phyloP scores from a whole-genome alignment of 2,888 invertebrate genomes.

The Cheilosia variabilis region DNA sequence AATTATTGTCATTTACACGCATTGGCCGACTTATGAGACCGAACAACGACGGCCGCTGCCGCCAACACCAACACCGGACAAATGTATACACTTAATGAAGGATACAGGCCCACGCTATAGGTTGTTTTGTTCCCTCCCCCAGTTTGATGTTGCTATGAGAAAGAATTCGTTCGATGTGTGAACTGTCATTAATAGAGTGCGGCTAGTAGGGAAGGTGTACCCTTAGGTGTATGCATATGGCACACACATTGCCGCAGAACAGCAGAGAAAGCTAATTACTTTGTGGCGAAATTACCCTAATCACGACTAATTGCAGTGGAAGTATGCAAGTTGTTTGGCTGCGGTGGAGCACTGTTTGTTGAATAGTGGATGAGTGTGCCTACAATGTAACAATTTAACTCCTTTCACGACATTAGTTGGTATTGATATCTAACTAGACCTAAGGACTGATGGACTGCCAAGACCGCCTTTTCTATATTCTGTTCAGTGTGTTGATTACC shows the following conservation, averaged over 20 bases:
- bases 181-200: conserved; percentile 44
- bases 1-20: conserved; percentile 71
- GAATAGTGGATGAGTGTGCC: too few species aligned
- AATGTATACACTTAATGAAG: conserved; percentile 41
- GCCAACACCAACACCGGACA: conserved; percentile 37
- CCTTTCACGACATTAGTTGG: too few species aligned
- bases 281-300: conserved; percentile 53
- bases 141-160: conserved; percentile 7
- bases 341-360: conserved; percentile 3
- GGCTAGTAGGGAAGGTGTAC: not conserved
- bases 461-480: too few species aligned
- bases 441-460: too few species aligned
- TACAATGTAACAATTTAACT: too few species aligned
- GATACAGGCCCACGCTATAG: conserved; percentile 2
- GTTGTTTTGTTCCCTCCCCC: not conserved
- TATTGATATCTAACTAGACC: too few species aligned
- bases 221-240: not conserved
- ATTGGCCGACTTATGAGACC: conserved; percentile 46
- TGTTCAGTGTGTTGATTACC: too few species aligned
- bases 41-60: conserved; percentile 9
- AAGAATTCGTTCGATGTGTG: conserved; percentile 47
- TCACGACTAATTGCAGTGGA: conserved; percentile 52
- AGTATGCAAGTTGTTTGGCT: conserved; percentile 29
- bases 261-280: conserved; percentile 45
- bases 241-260: not conserved